These are phyloP conservation scores for Eupelmus urozonus DNA, from an alignment of 2,888 invertebrate species.

Conservation along the genomic window DNA sequence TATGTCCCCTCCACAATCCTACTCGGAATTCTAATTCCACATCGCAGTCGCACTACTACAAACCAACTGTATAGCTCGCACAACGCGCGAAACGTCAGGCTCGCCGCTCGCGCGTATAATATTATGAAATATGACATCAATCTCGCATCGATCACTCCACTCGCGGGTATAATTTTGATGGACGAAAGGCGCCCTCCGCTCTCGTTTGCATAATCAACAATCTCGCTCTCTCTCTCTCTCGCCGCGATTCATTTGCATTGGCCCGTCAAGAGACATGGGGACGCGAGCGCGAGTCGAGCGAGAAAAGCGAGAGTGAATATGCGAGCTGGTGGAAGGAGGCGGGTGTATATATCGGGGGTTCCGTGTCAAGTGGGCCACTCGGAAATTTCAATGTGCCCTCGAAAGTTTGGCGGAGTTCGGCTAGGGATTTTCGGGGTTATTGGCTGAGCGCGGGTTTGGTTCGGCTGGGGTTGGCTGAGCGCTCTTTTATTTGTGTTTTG, in stretches of 20 bases:
- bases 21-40: too few species aligned
- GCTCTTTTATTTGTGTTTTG: too few species aligned
- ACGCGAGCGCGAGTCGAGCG: background rate
- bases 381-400: too few species aligned
- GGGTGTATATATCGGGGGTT: background rate
- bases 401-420: too few species aligned
- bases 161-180: constrained; percentile 32
- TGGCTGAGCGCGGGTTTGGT: too few species aligned
- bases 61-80: too few species aligned
- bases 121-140: constrained; percentile 39
- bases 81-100: too few species aligned
- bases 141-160: constrained; percentile 39
- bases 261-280: constrained; percentile 48
- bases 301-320: constrained; percentile 25
- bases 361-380: constrained; percentile 21
- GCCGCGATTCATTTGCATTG: constrained; percentile 49
- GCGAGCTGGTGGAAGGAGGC: background rate
- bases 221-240: constrained; percentile 22
- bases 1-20: too few species aligned
- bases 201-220: constrained; percentile 58
- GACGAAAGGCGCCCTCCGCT: constrained; percentile 9
- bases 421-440: too few species aligned
- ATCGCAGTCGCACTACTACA: too few species aligned
- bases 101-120: background rate
- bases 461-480: too few species aligned